phyloP scores from a whole-genome alignment of 1,140 invertebrate genomes.

The Bombus pascuorum region DNA sequence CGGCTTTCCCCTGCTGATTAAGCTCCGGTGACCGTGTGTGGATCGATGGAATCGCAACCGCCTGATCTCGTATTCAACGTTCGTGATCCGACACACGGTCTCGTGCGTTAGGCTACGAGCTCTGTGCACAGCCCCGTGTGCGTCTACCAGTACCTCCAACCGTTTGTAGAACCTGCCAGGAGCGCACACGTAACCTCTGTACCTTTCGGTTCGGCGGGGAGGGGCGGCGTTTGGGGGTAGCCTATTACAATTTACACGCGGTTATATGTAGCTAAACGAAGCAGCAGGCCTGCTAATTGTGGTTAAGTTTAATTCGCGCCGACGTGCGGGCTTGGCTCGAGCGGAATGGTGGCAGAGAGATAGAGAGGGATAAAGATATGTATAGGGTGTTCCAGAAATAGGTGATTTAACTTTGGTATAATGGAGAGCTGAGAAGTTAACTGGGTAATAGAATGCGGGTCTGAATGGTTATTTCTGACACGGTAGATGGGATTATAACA shows the following conservation, averaged over 20 bases:
- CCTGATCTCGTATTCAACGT: slow-evolving; percentile 62
- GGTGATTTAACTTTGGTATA: not conserved
- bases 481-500: too few species aligned
- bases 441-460: too few species aligned
- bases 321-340: slow-evolving; percentile 41
- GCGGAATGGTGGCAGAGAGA: not conserved
- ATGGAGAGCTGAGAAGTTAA: too few species aligned
- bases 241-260: slow-evolving; percentile 71
- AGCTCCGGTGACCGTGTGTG: slow-evolving; percentile 44
- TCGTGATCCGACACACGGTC: slow-evolving; percentile 35
- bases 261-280: slow-evolving; percentile 67
- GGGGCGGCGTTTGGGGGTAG: slow-evolving; percentile 36
- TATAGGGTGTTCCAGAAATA: not conserved
- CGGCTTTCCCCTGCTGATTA: slow-evolving; percentile 37
- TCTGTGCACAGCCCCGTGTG: not conserved
- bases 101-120: slow-evolving; percentile 20
- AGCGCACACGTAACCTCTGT: not conserved
- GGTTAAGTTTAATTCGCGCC: slow-evolving; percentile 74
- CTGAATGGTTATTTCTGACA: too few species aligned
- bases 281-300: slow-evolving; percentile 68
- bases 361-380: not conserved
- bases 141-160: not conserved
- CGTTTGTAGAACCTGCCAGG: not conserved
- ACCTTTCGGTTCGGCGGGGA: not conserved
- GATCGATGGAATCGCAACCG: slow-evolving; percentile 63